phyloP scores from a whole-genome alignment of 2,113 vertebrate genomes.

The Ceyx margarethae region DNA sequence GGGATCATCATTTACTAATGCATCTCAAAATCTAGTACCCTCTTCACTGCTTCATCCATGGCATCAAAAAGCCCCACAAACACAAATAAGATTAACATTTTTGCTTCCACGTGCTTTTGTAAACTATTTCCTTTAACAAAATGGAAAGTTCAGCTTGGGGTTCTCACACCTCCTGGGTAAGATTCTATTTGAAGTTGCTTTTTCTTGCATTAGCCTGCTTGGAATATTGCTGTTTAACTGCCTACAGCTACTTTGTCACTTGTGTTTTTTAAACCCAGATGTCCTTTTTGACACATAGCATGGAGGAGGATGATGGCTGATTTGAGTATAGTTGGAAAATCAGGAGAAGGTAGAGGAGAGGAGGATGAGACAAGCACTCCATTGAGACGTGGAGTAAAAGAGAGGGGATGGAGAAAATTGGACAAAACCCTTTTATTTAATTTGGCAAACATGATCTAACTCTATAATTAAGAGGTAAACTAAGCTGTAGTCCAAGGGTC shows the following conservation, averaged over 20 bases:
- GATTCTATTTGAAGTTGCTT: background rate
- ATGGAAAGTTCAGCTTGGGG: background rate
- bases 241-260: background rate
- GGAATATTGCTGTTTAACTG: background rate
- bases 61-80: background rate
- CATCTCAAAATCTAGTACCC: background rate
- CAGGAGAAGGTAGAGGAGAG: background rate
- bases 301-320: background rate
- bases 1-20: background rate
- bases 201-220: background rate
- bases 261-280: background rate
- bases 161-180: background rate
- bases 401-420: background rate
- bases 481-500: background rate
- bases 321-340: background rate
- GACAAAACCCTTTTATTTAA: background rate
- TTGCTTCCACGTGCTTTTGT: background rate
- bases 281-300: conserved; percentile 2
- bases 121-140: conserved; percentile 1
- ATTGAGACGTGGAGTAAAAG: background rate
- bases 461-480: background rate
- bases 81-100: background rate
- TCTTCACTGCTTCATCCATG: background rate
- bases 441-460: background rate
- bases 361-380: background rate